Evolutionary conservation across 2,888 invertebrate genomes (phyloP), one percentile per base, ranked within the genome.

Genomic region (Phytoseiulus persimilis): DNA sequence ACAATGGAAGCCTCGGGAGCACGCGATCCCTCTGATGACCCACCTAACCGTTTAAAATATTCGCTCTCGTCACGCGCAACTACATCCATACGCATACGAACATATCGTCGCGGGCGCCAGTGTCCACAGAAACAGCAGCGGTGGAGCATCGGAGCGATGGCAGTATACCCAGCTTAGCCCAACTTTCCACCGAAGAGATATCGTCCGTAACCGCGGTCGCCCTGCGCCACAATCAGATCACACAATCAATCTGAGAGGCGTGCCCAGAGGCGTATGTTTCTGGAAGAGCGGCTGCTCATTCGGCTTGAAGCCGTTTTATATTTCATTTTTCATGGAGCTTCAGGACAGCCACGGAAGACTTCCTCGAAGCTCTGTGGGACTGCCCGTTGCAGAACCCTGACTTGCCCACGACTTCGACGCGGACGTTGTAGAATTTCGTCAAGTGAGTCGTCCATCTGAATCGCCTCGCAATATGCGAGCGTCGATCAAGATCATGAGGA

Each of bases 1-100:
- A 65, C 65, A 65, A 65, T 65, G 65, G 65, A 65, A 65, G 65
- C 65, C 65, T 65, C 65, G 18, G 65, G 65, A 65, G 65, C 65
- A 65, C 65, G 65, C 65, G 65, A 65, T 65, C 65, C 65, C 18
- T 65, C 9, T 65, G 65, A 65, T 65, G 65, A 23, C 65, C 65
- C 65, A 65, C 65, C 65, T 65, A 65, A 65, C 65, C 65, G 65
- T 65, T 65, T 65, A 65, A 65, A 65, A 65, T 65, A 65, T 65
- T 65, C 65, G 65, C 18, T 65, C 65, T 65, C 65, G 65, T 65
- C 65, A 65, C 65, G 65, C 65, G 65, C 65, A 65, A 65, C 65
- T 65, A 65, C 65, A 65, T 65, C 18, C 65, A 65, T 65, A 65
- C 65, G 18, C 65, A 65, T 65, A 65, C 65, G 18, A 65, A 65